Evolutionary conservation across 2,113 vertebrate genomes (phyloP).

Genomic region (Strigops habroptila): DNA sequence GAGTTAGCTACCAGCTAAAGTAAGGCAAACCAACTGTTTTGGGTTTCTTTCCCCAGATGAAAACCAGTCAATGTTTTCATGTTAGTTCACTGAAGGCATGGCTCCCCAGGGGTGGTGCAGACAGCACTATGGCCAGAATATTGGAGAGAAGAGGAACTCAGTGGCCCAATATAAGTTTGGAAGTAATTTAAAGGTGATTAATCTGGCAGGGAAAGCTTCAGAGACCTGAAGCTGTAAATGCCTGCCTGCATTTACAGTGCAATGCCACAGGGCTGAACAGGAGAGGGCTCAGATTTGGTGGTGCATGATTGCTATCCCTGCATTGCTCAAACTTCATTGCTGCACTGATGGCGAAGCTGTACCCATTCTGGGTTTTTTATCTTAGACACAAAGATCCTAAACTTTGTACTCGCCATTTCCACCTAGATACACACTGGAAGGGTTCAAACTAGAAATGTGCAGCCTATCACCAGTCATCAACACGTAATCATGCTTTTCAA

Average conservation of each 20-base stretch:
- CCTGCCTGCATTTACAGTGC: background rate
- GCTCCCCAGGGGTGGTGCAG: background rate
- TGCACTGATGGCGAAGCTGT: background rate
- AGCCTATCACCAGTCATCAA: background rate
- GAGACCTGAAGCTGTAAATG: background rate
- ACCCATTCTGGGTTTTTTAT: background rate
- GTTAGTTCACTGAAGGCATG: background rate
- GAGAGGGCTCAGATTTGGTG: background rate
- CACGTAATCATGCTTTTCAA: background rate
- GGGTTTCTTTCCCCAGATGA: background rate
- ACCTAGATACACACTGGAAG: background rate
- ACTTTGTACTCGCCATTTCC: background rate
- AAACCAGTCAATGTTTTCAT: background rate
- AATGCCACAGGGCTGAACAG: background rate
- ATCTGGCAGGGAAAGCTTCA: background rate
- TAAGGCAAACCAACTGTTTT: background rate
- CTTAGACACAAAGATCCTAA: background rate
- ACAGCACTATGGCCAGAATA: background rate
- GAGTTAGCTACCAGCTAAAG: background rate
- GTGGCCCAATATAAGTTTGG: background rate
- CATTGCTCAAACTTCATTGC: background rate
- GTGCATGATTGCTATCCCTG: background rate
- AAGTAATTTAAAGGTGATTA: background rate
- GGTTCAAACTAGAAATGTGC: background rate
- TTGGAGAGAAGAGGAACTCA: background rate